phyloP scores from a whole-genome alignment of 1,140 invertebrate genomes.

The Drosophila subpulchrella region DNA sequence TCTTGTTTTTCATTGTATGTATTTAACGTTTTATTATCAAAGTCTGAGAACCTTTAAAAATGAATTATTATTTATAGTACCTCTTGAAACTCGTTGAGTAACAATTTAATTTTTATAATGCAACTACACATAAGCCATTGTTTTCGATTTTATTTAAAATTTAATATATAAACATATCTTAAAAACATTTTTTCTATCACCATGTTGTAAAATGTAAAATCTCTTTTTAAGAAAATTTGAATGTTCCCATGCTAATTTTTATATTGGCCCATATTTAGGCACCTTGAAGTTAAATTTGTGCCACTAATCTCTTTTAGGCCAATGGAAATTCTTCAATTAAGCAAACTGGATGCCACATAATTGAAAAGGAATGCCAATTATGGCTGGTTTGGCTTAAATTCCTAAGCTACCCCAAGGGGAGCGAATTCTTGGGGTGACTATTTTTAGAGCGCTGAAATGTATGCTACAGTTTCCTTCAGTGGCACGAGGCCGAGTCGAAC shows the following conservation, averaged over 20 bases:
- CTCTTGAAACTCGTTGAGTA: too few relatives aligned
- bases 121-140: too few relatives aligned
- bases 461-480: conserved; percentile 48
- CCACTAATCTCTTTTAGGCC: background rate
- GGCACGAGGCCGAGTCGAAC: conserved; percentile 53
- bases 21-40: too few relatives aligned
- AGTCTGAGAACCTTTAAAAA: too few relatives aligned
- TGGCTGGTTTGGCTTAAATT: conserved; percentile 35
- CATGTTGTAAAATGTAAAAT: too few relatives aligned
- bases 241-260: background rate
- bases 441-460: conserved; percentile 54
- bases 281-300: background rate
- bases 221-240: too few relatives aligned
- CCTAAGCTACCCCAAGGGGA: conserved; percentile 11
- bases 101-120: too few relatives aligned
- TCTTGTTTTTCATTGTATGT: too few relatives aligned
- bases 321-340: conserved; percentile 25
- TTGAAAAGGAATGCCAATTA: conserved; percentile 34
- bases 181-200: too few relatives aligned
- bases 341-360: conserved; percentile 15
- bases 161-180: too few relatives aligned
- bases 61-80: too few relatives aligned
- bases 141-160: too few relatives aligned
- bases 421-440: conserved; percentile 10
- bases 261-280: background rate